Percentiles rank a stretch among this genome's conserved stretches.
Evolutionary conservation across 1,140 invertebrate species (phyloP).

Genomic region (Homalodisca vitripennis): DNA sequence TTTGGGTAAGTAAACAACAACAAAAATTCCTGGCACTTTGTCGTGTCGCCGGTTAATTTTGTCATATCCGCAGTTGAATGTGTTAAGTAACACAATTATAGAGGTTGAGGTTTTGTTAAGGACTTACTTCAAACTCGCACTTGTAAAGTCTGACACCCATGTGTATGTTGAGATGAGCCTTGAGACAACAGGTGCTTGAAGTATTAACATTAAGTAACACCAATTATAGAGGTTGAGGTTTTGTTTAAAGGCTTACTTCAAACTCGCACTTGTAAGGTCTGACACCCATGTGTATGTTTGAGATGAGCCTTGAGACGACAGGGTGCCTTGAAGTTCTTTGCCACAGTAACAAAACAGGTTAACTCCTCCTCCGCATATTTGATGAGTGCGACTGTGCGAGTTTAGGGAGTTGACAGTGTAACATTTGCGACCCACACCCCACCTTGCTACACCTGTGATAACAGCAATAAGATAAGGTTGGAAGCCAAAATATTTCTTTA

Average conservation of each 20-base stretch:
- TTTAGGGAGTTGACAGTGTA: slow-evolving; percentile 65
- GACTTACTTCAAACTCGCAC: slow-evolving; percentile 54
- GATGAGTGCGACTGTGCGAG: slow-evolving; percentile 63
- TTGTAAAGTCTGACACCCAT: slow-evolving; percentile 72
- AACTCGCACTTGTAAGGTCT: slow-evolving; percentile 65
- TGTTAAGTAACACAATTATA: too few species aligned
- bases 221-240: too few species aligned
- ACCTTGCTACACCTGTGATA: slow-evolving; percentile 59
- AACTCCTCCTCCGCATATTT: slow-evolving; percentile 58
- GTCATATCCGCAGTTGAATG: too few species aligned
- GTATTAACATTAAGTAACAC: too few species aligned
- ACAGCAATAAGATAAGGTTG: too few species aligned
- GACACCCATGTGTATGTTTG: slow-evolving; percentile 69
- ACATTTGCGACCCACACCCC: slow-evolving; percentile 65
- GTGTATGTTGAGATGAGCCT: slow-evolving; percentile 69
- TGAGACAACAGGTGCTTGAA: slow-evolving; percentile 70
- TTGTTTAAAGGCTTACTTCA: slow-evolving; percentile 46
- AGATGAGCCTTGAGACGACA: slow-evolving; percentile 71
- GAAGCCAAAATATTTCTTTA: too few species aligned
- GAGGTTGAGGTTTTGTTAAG: too few species aligned
- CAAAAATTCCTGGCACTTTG: too few species aligned
- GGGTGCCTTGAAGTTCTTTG: slow-evolving; percentile 68
- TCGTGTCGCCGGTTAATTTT: too few species aligned
- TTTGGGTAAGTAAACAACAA: too few species aligned
- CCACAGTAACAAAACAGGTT: slow-evolving; percentile 68